Conservation (phyloP, 1,140 invertebrate genomes). For the Euura saliciscinereae region DNA sequence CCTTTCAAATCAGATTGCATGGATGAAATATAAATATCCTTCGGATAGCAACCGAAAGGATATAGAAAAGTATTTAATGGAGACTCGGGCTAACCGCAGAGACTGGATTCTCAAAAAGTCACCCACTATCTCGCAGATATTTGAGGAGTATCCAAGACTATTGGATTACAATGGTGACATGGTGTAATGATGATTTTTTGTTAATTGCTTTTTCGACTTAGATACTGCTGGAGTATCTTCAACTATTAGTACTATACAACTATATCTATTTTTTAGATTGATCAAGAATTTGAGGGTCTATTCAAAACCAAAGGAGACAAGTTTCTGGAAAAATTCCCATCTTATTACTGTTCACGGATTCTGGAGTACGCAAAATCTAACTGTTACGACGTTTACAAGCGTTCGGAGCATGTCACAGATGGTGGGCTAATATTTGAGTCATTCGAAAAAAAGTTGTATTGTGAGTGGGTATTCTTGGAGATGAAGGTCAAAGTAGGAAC, state of each 20-base stretch:
- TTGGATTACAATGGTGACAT: background rate
- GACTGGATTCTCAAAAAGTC: background rate
- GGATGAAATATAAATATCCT: slow-evolving; percentile 9
- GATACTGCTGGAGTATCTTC: background rate
- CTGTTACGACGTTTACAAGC: background rate
- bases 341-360: background rate
- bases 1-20: background rate
- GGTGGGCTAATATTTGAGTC: background rate
- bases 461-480: too few species aligned
- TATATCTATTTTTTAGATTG: background rate
- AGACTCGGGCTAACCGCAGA: background rate
- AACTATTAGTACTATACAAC: background rate
- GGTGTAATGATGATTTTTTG: background rate
- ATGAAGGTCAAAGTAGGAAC: too few species aligned
- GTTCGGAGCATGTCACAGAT: background rate
- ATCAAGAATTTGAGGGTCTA: background rate
- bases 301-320: background rate
- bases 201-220: background rate
- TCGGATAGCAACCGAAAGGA: background rate
- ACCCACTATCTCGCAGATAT: background rate
- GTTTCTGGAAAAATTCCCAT: background rate
- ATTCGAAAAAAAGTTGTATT: background rate
- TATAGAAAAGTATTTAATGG: background rate
- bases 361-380: background rate
- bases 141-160: background rate